Base-by-base conservation (phyloP, 2,113 vertebrate genomes). In the Cacatua alba region DNA sequence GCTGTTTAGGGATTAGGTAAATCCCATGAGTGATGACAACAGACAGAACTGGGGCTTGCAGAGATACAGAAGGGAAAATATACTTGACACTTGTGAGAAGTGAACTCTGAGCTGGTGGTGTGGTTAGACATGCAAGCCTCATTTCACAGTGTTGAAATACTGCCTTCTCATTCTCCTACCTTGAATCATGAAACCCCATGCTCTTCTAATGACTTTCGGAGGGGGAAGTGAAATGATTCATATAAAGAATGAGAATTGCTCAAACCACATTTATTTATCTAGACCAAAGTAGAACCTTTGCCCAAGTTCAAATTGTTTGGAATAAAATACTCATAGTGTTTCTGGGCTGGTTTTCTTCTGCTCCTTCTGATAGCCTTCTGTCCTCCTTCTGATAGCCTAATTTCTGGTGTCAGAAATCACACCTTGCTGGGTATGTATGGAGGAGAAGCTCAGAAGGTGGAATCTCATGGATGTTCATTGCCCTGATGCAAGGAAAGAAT, bases 1-100 rank as follows among this genome's bases (percentile, higher is more conserved):
- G 77, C 75, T 3, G 1, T 96, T 95, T 92, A 72, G 88, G 81
- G 95, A 95, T 96, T 94, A 97, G 89, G 75, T 95, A 91, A 92
- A 94, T 95, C 78, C 94, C 90, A 84, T 87, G 63, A 94, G 94
- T 89, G 88, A 96, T 96, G 92, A 77, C 92, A 95, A 86, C 53
- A 94, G 94, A 89, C 80, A 74, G 93, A 91, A 93, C 82, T 43
- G 69, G 82, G 80, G 39, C 71, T 95, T 82, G 84, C 88, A 94
- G 79, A 95, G 82, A 46, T 69, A 51, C 29, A 25, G 77, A 90
- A 82, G 60, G 64, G 53, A 93, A 74, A 95, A 95, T 91, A 41
- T 24, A 57, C 52, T 71, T 86, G 83, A 83, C 86, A 90, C 92
- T 96, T 88, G 85, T 70, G 85, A 96, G 76, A 86, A 64, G 33